A percentile compares a stretch with the other conserved stretches of the same genome.
Evolutionary conservation across 2,888 invertebrate genomes (phyloP).

Genomic region (Drosophila pseudotalamancana): DNA sequence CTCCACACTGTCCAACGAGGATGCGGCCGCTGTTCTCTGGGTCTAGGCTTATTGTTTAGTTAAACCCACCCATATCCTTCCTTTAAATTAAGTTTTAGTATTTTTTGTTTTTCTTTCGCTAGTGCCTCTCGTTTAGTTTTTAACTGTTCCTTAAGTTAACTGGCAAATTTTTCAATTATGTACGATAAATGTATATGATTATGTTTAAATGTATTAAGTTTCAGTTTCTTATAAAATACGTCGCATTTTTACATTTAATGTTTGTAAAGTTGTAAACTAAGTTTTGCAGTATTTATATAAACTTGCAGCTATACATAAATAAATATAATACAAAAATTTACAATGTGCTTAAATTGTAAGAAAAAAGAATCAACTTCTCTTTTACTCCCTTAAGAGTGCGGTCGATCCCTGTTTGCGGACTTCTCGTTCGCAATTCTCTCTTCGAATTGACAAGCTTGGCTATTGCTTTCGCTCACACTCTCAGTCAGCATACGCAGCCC

Average conservation of each 20-base stretch:
- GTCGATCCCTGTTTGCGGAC: neutral
- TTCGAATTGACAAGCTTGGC: no score
- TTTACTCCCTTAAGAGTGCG: neutral
- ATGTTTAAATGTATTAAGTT: slow-evolving; percentile 22
- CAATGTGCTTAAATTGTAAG: neutral
- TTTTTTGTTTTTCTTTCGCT: slow-evolving; percentile 21
- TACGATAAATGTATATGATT: slow-evolving; percentile 18
- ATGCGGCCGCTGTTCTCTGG: slow-evolving; percentile 82
- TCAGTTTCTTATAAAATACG: slow-evolving; percentile 21
- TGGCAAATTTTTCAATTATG: slow-evolving; percentile 18
- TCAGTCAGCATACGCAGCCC: neutral
- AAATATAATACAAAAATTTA: slow-evolving; percentile 38
- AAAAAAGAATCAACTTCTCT: no score
- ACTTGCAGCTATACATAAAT: slow-evolving; percentile 44
- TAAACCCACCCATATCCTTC: neutral
- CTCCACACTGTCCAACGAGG: slow-evolving; percentile 82
- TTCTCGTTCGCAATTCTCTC: neutral
- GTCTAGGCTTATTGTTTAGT: slow-evolving; percentile 55
- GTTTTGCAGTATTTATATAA: slow-evolving; percentile 67
- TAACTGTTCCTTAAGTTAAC: slow-evolving; percentile 30
- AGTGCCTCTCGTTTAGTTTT: slow-evolving; percentile 54
- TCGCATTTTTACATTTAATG: slow-evolving; percentile 63
- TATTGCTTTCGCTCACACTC: neutral
- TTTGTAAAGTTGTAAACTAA: slow-evolving; percentile 47
- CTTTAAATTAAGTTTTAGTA: slow-evolving; percentile 24